Evolutionary conservation across 1,140 invertebrate genomes (phyloP).

Genomic region (Pseudomyrmex gracilis): DNA sequence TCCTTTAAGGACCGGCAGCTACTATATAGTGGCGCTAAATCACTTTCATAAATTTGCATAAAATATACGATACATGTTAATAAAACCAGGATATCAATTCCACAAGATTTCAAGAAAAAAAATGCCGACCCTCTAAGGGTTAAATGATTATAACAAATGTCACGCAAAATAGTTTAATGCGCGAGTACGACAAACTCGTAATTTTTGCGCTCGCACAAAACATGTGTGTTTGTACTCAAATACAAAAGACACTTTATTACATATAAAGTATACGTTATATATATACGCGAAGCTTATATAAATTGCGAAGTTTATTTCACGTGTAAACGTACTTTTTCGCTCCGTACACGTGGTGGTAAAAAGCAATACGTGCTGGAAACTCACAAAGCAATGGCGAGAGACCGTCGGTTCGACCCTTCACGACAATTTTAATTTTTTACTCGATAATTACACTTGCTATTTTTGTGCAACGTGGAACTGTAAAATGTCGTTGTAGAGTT

Average conservation of each 20-base stretch:
- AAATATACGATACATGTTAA: too few relatives aligned
- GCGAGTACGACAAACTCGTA: neutral
- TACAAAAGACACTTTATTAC: too few relatives aligned
- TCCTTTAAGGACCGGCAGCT: too few relatives aligned
- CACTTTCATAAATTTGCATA: too few relatives aligned
- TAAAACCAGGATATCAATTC: too few relatives aligned
- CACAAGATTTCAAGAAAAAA: too few relatives aligned
- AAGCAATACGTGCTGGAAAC: conserved; percentile 10
- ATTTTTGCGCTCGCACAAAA: neutral
- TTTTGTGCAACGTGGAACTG: conserved; percentile 24
- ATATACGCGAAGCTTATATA: neutral
- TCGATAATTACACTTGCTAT: conserved; percentile 22
- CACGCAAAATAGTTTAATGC: neutral
- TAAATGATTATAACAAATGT: neutral
- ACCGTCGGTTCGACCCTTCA: conserved; percentile 18
- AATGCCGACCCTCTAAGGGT: too few relatives aligned
- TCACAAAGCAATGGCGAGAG: conserved; percentile 11
- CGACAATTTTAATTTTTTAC: conserved; percentile 46
- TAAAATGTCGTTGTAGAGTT: conserved; percentile 22
- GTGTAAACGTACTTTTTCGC: neutral
- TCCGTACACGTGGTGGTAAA: neutral
- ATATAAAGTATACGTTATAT: too few relatives aligned
- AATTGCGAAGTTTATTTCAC: neutral
- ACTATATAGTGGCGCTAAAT: too few relatives aligned
- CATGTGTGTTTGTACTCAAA: too few relatives aligned